phyloP scores from a whole-genome alignment of 2,797 vertebrate species.

The Pseudochirops corinnae region DNA sequence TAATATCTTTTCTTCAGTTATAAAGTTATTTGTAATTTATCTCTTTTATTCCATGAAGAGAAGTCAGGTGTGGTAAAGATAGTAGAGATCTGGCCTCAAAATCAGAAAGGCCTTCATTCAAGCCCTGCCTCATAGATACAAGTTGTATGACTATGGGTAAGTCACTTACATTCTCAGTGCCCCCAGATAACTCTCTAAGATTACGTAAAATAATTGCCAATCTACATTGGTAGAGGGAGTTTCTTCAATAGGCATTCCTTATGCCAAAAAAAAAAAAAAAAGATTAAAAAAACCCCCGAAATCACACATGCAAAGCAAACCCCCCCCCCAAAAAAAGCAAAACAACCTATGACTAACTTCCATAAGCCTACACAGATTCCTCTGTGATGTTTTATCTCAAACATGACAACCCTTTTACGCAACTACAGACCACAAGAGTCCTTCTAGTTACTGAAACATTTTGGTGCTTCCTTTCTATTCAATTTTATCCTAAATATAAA shows the following conservation, averaged over 20 bases:
- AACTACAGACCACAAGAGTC: conserved; percentile 40
- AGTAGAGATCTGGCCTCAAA: background rate
- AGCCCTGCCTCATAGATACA: background rate
- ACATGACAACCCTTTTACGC: conserved; percentile 9
- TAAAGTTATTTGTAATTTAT: conserved; percentile 17
- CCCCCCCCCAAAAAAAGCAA: background rate
- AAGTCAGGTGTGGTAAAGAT: background rate
- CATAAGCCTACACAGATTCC: background rate
- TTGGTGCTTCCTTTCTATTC: conserved; percentile 18
- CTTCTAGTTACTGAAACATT: conserved; percentile 51
- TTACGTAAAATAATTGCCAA: background rate
- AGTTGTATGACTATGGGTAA: background rate
- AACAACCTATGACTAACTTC: conserved; percentile 1
- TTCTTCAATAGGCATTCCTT: background rate
- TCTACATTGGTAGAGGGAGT: background rate
- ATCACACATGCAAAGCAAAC: background rate
- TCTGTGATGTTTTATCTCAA: conserved; percentile 43
- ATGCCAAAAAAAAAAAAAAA: background rate
- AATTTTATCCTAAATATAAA: conserved; percentile 31
- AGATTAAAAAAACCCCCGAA: background rate
- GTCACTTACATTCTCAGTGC: background rate
- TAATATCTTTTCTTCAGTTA: background rate
- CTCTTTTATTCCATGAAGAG: background rate
- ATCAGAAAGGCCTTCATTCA: background rate
- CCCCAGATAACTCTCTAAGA: background rate